phyloP scores from a whole-genome alignment of 2,797 vertebrate genomes.

The Xenopus petersii region DNA sequence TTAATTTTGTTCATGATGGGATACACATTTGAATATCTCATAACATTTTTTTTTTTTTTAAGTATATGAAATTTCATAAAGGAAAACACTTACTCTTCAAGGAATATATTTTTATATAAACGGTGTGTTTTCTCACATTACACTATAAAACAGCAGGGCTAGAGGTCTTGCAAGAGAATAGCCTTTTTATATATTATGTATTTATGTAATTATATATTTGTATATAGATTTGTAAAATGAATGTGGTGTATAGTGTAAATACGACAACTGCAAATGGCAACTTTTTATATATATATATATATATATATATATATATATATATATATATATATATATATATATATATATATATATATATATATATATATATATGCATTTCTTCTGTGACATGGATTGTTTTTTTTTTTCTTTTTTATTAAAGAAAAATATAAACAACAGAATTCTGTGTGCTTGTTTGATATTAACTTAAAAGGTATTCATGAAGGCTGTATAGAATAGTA shows the following conservation, averaged over 20 bases:
- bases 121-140: constrained; percentile 72
- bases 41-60: constrained; percentile 45
- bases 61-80: constrained; percentile 58
- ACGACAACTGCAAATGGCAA: constrained; percentile 68
- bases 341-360: constrained; percentile 61
- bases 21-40: constrained; percentile 49
- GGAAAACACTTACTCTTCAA: constrained; percentile 12
- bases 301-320: constrained; percentile 56
- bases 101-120: constrained; percentile 46
- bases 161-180: constrained; percentile 82
- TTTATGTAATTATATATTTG: constrained; percentile 75
- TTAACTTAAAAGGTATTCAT: too few relatives aligned
- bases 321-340: constrained; percentile 53
- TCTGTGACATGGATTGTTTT: constrained; percentile 53
- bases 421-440: constrained; percentile 46
- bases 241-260: constrained; percentile 86
- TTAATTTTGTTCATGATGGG: constrained; percentile 59
- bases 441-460: background rate
- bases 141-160: constrained; percentile 84
- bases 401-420: constrained; percentile 61
- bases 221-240: constrained; percentile 85
- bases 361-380: constrained; percentile 56
- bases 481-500: too few relatives aligned
- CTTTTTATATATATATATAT: constrained; percentile 58
- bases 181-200: constrained; percentile 76